Percentiles rank a stretch among this genome's conserved stretches.
phyloP scores from a whole-genome alignment of 1,140 invertebrate genomes.

The Drosophila kikkawai region DNA sequence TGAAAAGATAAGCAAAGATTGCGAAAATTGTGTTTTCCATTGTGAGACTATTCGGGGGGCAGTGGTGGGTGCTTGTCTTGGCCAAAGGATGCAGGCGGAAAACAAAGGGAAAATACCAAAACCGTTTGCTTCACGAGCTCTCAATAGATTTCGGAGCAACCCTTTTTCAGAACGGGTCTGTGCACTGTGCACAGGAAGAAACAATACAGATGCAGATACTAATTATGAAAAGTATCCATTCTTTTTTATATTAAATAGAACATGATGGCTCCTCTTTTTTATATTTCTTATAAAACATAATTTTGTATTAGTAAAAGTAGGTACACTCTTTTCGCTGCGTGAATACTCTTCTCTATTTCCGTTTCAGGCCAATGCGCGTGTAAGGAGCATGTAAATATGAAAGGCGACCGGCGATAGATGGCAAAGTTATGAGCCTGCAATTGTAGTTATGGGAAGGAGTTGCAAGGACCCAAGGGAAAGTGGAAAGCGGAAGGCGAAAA shows the following conservation, averaged over 20 bases:
- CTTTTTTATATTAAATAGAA: not conserved
- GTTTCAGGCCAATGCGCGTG: conserved; percentile 79
- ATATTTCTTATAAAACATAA: not conserved
- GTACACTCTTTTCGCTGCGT: conserved; percentile 10
- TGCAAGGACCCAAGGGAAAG: not conserved
- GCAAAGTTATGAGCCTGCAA: conserved; percentile 78
- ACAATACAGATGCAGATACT: not conserved
- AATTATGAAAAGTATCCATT: too few relatives aligned
- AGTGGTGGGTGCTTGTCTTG: conserved; percentile 40
- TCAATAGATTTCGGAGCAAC: conserved; percentile 68
- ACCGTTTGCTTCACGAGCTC: conserved; percentile 49
- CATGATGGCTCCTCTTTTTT: not conserved
- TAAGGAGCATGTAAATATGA: conserved; percentile 82
- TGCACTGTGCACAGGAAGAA: conserved; percentile 9
- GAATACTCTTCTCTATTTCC: conserved; percentile 65
- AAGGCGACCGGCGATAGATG: conserved; percentile 69
- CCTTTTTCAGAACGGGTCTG: conserved; percentile 42
- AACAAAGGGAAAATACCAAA: conserved; percentile 72
- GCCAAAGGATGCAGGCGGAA: conserved; percentile 58
- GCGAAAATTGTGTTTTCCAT: conserved; percentile 81
- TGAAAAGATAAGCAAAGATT: conserved; percentile 83
- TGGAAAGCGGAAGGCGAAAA: conserved; percentile 3
- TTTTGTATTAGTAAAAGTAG: not conserved
- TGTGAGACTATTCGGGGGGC: conserved; percentile 38
- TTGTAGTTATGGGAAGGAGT: conserved; percentile 40